Evolutionary conservation across 2,888 invertebrate species (phyloP).

Genomic region (Bembecia ichneumoniformis): DNA sequence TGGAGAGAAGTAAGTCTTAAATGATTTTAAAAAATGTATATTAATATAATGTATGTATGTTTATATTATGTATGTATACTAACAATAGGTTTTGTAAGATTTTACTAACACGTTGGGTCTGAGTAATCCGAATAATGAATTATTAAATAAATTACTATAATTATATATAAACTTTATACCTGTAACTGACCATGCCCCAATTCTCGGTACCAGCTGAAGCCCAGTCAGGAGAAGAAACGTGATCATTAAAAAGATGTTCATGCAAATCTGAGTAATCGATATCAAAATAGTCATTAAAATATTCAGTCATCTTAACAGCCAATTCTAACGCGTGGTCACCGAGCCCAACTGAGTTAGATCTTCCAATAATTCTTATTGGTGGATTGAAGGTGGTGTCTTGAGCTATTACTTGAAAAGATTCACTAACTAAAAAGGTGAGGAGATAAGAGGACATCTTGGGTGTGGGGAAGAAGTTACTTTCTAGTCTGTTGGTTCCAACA

Average conservation of each 20-base stretch:
- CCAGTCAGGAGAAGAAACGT: conserved; percentile 62
- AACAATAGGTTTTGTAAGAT: too few relatives aligned
- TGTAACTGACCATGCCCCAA: conserved; percentile 67
- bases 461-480: conserved; percentile 60
- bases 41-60: too few relatives aligned
- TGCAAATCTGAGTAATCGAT: conserved; percentile 46
- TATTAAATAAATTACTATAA: neutral
- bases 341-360: conserved; percentile 50
- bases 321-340: conserved; percentile 41
- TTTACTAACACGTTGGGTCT: too few relatives aligned
- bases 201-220: conserved; percentile 65
- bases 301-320: conserved; percentile 46
- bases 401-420: conserved; percentile 51
- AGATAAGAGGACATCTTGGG: conserved; percentile 87
- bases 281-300: conserved; percentile 47
- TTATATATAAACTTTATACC: conserved; percentile 23
- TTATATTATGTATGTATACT: too few relatives aligned
- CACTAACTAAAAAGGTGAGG: conserved; percentile 83
- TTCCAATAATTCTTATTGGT: conserved; percentile 52
- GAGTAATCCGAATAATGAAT: too few relatives aligned
- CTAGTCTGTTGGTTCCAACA: conserved; percentile 16
- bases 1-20: too few relatives aligned
- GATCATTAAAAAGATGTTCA: conserved; percentile 49
- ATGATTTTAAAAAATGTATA: too few relatives aligned
- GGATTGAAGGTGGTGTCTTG: conserved; percentile 38